Base-by-base conservation (phyloP, 2,888 invertebrate genomes). In the Koerneria pararmatus region DNA sequence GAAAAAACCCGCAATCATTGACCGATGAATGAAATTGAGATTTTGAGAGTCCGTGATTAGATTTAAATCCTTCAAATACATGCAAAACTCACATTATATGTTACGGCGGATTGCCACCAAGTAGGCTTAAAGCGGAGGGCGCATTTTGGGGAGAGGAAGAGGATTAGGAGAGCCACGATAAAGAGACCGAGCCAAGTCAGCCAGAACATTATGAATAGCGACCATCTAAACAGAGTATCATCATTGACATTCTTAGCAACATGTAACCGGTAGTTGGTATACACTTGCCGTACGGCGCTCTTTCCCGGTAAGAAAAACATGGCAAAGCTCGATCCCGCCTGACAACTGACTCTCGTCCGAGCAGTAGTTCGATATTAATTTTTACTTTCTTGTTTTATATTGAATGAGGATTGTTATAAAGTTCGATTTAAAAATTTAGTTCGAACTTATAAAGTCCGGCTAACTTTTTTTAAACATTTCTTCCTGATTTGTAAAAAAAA, bases 21-120 rank as follows among this genome's bases (percentile, higher is more conserved):
- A n/a, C n/a, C n/a, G n/a, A n/a, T n/a, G n/a, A n/a, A n/a, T n/a
- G n/a, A n/a, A n/a, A n/a, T n/a, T n/a, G n/a, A n/a, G n/a, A n/a
- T n/a, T n/a, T n/a, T n/a, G n/a, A n/a, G n/a, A n/a, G n/a, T n/a
- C n/a, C n/a, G n/a, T n/a, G n/a, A n/a, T n/a, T n/a, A n/a, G n/a
- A n/a, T n/a, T n/a, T n/a, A n/a, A n/a, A n/a, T n/a, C n/a, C n/a
- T n/a, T n/a, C n/a, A n/a, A n/a, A n/a, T n/a, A n/a, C n/a, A n/a
- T n/a, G n/a, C n/a, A n/a, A n/a, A 32, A 64, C 68, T 24, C 32
- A 76, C 78, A 60, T 79, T 75, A 66, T 81, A 81, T 37, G 79
- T 74, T 19, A 82, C 70, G 4, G 78, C 67, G 4, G 74, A 73
- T 66, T 78, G 75, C 78, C 79, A 81, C 81, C 81, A 81, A 35